Evolutionary conservation across 2,888 invertebrate species (phyloP).

Genomic region (Blastobasis adustella): DNA sequence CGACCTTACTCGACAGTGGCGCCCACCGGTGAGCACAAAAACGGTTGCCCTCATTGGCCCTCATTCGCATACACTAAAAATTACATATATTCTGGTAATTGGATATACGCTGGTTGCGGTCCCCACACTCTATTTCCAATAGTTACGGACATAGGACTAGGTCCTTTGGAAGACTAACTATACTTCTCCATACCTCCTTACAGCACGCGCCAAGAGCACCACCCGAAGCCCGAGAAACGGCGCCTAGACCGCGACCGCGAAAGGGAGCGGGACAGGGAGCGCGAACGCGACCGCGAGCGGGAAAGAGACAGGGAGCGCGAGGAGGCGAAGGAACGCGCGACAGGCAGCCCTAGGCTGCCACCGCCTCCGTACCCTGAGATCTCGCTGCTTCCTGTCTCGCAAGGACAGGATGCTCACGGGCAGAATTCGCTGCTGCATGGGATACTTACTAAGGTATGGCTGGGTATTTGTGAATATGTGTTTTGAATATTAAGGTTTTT

Average conservation of each 20-base stretch:
- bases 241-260: slow-evolving; percentile 27
- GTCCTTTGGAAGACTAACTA: too few relatives aligned
- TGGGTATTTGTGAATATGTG: background rate
- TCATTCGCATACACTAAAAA: too few relatives aligned
- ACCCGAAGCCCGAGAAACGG: slow-evolving; percentile 40
- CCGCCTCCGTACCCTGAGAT: slow-evolving; percentile 86
- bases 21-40: too few relatives aligned
- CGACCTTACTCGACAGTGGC: too few relatives aligned
- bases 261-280: slow-evolving; percentile 29
- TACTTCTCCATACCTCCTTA: too few relatives aligned
- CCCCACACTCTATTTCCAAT: too few relatives aligned
- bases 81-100: too few relatives aligned
- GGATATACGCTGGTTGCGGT: too few relatives aligned
- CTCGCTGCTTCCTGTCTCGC: slow-evolving; percentile 82
- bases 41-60: too few relatives aligned
- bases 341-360: slow-evolving; percentile 62
- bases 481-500: too few relatives aligned
- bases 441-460: slow-evolving; percentile 80
- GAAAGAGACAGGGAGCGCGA: background rate
- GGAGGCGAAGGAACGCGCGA: slow-evolving; percentile 19
- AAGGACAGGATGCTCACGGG: slow-evolving; percentile 43
- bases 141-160: too few relatives aligned
- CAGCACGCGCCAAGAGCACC: slow-evolving; percentile 32
- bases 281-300: slow-evolving; percentile 23
- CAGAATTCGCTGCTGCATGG: slow-evolving; percentile 83